Evolutionary conservation across 1,140 invertebrate species (phyloP).

Genomic region (Achatina immaculata): DNA sequence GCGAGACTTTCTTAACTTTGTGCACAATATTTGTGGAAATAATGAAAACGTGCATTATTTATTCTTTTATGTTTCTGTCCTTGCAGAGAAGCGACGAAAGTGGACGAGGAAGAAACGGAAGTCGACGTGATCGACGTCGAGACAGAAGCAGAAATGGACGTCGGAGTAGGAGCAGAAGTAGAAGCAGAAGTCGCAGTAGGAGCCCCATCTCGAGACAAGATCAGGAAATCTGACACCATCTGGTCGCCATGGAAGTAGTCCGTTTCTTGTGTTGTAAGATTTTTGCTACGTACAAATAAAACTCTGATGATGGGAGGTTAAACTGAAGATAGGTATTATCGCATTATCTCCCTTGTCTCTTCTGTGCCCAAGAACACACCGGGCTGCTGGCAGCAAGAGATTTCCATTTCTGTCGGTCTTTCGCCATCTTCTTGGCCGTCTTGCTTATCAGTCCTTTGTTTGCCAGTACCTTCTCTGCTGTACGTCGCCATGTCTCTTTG

Average conservation of each 20-base stretch:
- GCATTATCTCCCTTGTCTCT: neutral
- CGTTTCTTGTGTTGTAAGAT: neutral
- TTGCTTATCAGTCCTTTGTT: too few species aligned
- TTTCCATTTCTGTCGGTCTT: too few species aligned
- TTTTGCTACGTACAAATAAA: too few species aligned
- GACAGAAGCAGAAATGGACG: neutral
- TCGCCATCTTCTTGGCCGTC: too few species aligned
- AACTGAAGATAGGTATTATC: neutral
- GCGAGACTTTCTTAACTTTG: neutral
- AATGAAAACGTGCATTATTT: neutral
- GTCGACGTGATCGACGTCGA: neutral
- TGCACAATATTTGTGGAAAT: neutral
- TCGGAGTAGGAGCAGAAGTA: neutral
- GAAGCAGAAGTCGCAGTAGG: neutral
- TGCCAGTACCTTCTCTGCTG: too few species aligned
- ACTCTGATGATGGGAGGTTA: neutral
- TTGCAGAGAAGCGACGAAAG: neutral
- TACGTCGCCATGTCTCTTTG: too few species aligned
- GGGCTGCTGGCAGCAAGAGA: too few species aligned
- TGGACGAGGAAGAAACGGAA: neutral
- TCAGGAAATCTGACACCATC: constrained; percentile 25
- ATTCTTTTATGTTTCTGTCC: constrained; percentile 3
- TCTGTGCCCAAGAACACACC: neutral
- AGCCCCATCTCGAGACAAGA: constrained; percentile 15
- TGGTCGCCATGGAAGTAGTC: constrained; percentile 27